These are phyloP conservation scores for Leptatherina wallacei DNA, from an alignment of 2,797 vertebrate genomes.

Conservation along the genomic window DNA sequence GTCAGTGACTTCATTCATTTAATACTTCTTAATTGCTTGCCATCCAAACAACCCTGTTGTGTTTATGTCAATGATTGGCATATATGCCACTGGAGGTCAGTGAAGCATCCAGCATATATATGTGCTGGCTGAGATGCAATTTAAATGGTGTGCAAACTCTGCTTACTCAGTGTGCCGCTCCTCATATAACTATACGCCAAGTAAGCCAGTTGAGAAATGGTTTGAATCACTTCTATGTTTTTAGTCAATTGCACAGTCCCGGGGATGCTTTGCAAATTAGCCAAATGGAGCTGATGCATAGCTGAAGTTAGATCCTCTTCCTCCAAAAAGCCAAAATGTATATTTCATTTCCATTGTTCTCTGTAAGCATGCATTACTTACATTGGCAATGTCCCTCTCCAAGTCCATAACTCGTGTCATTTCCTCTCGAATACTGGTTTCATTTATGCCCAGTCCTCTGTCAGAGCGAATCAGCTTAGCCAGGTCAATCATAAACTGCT, in stretches of 20 bases:
- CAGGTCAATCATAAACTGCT: conserved; percentile 92
- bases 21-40: too few relatives aligned
- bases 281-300: not conserved
- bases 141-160: too few relatives aligned
- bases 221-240: not conserved
- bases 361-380: conserved; percentile 75
- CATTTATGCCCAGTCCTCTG: conserved; percentile 77
- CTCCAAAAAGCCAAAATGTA: not conserved
- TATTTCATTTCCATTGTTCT: not conserved
- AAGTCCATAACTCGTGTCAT: conserved; percentile 88
- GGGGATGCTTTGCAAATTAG: not conserved
- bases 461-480: conserved; percentile 89
- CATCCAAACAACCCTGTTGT: too few relatives aligned
- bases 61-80: too few relatives aligned
- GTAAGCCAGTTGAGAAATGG: too few relatives aligned
- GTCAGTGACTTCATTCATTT: too few relatives aligned
- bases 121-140: too few relatives aligned
- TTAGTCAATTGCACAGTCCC: not conserved
- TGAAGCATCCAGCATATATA: too few relatives aligned
- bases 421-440: conserved; percentile 81
- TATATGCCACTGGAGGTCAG: too few relatives aligned
- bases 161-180: too few relatives aligned
- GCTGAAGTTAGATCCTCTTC: not conserved
- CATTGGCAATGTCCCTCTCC: conserved; percentile 94
- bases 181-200: too few relatives aligned